Base-by-base conservation (phyloP, 1,140 invertebrate species). In the Aphelenchoides besseyi region DNA sequence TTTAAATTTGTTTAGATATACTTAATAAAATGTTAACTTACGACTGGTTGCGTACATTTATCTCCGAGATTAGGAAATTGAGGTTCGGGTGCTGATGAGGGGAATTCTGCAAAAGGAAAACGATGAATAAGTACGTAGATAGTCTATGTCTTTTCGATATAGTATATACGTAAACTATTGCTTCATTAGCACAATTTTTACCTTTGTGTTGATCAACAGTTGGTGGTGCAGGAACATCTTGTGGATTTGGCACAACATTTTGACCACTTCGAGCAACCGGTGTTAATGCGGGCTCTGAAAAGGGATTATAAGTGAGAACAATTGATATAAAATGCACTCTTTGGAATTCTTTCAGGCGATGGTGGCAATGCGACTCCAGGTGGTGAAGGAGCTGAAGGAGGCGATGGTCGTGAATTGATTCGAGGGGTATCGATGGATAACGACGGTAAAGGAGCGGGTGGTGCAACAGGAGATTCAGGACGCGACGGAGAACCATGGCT, bases 31-130 rank as follows among this genome's bases (percentile, higher is more conserved):
- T 2, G 32, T 23, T 12, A 48, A 69, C 52, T n/a, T 36, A 82
- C 76, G 62, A 82, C 54, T 26, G 74, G 78, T 63, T 84, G 81
- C 1, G 84, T 72, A 64, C 81, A 82, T 35, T 84, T 82, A 53
- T 82, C 81, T 5, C 72, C 62, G 35, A 82, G 57, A n/a, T 77
- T 69, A 8, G 55, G 55, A 23, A 59, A 32, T 48, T 28, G 54
- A 68, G 63, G 73, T 23, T 74, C 28, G 71, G 57, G 28, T 29
- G 12, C 1, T 37, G 37, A 2, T n/a, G 12, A 36, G 29, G 33
- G 68, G 28, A 41, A 8, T 41, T 41, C 37, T 41, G 5, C 37
- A 41, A 8, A 5, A 41, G 37, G 37, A 5, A 41, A 41, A n/a
- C n/a, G n/a, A n/a, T n/a, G n/a, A n/a, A n/a, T n/a, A n/a, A n/a